Evolutionary conservation across 2,113 vertebrate species (phyloP), one percentile per base, ranked within the genome.

Genomic region (Aramus guarauna): DNA sequence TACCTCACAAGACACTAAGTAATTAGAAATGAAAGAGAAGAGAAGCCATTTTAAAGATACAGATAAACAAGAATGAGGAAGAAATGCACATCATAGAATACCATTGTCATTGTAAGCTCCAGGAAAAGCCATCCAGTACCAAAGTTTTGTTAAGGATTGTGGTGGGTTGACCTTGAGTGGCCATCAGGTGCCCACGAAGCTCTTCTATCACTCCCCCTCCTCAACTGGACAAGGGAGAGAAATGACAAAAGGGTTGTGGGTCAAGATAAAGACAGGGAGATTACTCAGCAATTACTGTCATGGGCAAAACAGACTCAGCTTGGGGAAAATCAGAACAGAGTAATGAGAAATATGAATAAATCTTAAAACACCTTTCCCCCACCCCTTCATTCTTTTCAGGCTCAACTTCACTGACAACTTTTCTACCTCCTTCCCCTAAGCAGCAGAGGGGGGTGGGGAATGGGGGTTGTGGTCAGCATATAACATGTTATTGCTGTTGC

Each of bases 401-500:
- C 1, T 53, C 30, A 62, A 9, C 3, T 80, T 63, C 21, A 45
- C 5, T 27, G 6, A 7, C 34, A 36, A 15, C 2, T 45, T 80
- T 69, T 39, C 27, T 58, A 36, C 7, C 23, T 56, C 36, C 14
- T 63, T 3, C 21, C 3, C 1, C 0, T 11, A 41, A 6, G 37
- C 1, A 1, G 6, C 2, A 2, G 19, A 85, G 23, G 4, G 7
- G 3, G 2, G 14, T 6, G 6, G 19, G 11, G 9, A 69, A 69
- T 15, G 21, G 17, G 8, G 6, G 2, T 32, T 75, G 16, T 2
- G 14, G 12, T 55, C 32, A 62, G 21, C 15, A 41, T n/a, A 36
- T 36, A 47, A 36, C 1, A 0, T 4, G 0, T n/a, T 27, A 5
- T 59, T 0, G 0, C 37, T 53, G 14, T 32, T 53, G 5, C 12